Evolutionary conservation across 2,797 vertebrate genomes (phyloP), one percentile per base, ranked within the genome.

Genomic region (Eupleurogrammus muticus): DNA sequence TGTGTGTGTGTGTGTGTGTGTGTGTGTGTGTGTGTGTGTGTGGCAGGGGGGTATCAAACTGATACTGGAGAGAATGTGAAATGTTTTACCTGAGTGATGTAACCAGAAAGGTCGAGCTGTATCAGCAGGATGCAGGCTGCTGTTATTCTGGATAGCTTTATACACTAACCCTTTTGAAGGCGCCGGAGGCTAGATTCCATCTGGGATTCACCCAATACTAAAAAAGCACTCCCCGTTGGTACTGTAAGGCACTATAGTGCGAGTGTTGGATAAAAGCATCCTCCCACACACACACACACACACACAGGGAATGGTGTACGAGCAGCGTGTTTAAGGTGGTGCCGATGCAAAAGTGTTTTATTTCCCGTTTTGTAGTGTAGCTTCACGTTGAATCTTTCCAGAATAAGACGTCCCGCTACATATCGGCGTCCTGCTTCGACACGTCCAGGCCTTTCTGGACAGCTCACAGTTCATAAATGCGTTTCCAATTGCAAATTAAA

Each of bases 41-140:
- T n/a, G n/a, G n/a, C n/a, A n/a, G 20, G 16, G n/a, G 54, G 35
- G 36, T 50, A 63, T 66, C 28, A 49, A 46, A 49, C 34, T 2
- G 9, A 49, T 48, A 49, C 17, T 32, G 53, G 12, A 28, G 72
- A 64, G 21, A 44, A 16, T 67, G 73, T 67, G 73, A 64, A 70
- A 61, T 77, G 46, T 81, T 79, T 66, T 58, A 70, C 63, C 36
- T 20, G 49, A 66, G 63, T 83, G 74, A 80, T 77, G 57, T 51
- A 84, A 66, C 62, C 48, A 47, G 35, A 81, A 77, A 80, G 75
- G 78, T 81, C 60, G 17, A 47, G 73, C 73, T 81, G 75, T 48
- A 38, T 88, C 80, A 81, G 77, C 76, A 40, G 3, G 50, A 62
- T 59, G 60, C 50, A 50, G 38, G 66, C 68, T 73, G 76, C 77